Evolutionary conservation across 92 coral and sea anemone genomes (phyloP), one percentile per base, ranked within the genome.

Genomic region (Virgularia gustaviana): DNA sequence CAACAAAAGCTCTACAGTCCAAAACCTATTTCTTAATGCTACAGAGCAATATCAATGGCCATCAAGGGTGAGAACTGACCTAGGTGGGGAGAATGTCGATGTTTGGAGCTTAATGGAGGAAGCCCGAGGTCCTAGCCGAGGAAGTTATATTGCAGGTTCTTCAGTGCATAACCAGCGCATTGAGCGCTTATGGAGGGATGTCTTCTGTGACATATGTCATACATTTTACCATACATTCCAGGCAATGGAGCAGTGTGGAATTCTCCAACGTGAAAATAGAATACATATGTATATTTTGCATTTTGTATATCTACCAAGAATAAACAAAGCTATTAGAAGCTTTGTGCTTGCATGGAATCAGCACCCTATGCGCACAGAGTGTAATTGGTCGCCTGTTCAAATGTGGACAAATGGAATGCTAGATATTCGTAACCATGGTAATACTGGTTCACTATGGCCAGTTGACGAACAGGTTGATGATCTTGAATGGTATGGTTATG

Each of bases 381-480:
- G 60, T 4, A 75, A 68, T 49, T 85, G 79, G 89, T 43, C 82
- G 15, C 85, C 83, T 1, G 31, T 85, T 44, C 85, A 85, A 54
- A 85, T 85, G 36, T 80, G 83, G 85, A 85, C 85, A 67, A 85
- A 85, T 80, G 82, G 85, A 20, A 67, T 75, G 75, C 23, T 85
- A 43, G 88, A 85, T 52, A 71, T 72, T 45, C 49, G 70, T 31
- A 36, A 57, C 30, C 35, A n/a, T 10, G 36, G 35, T 13, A 11
- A 28, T 27, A 34, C 68, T 72, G 68, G 32, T 12, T 35, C 30
- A 55, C n/a, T 20, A 36, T 22, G 19, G 41, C 36, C 30, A 47
- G 75, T 39, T 41, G 75, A 15, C 1, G 54, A 32, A 24, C 51
- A 51, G 19, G 30, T 54, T 52, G 67, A 70, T 1, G 77, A 70